Conservation (phyloP, 1,140 invertebrate genomes). For the Antheraea pernyi region DNA sequence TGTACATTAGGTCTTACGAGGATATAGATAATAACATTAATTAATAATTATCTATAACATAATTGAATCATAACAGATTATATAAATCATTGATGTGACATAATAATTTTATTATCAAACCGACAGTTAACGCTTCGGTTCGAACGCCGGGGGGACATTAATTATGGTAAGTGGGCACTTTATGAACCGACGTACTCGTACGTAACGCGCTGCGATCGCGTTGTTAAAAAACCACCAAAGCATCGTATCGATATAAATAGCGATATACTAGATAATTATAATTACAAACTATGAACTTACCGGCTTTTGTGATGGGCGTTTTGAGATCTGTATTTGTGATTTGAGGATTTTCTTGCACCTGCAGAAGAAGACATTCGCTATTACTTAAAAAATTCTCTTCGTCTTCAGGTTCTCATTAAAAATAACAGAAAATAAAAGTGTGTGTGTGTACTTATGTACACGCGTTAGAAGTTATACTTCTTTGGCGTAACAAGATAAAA, state of each 20-base stretch:
- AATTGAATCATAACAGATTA: background rate
- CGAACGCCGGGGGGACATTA: background rate
- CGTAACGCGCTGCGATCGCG: background rate
- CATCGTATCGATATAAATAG: too few species aligned
- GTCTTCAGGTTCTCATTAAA: too few species aligned
- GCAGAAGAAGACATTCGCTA: conserved; percentile 19
- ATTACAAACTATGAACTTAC: conserved; percentile 43
- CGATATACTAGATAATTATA: background rate
- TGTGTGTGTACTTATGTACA: too few species aligned
- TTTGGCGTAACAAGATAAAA: too few species aligned
- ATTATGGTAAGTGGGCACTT: background rate
- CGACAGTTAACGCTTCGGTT: background rate
- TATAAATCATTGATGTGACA: background rate
- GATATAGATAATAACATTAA: too few species aligned
- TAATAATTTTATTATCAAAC: background rate
- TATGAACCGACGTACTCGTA: background rate
- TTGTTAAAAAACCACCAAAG: background rate
- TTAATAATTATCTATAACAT: background rate
- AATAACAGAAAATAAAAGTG: too few species aligned
- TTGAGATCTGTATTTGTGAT: conserved; percentile 66
- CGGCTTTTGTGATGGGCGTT: conserved; percentile 62
- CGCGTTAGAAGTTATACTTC: too few species aligned
- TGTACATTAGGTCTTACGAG: too few species aligned
- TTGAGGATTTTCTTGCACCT: conserved; percentile 73
- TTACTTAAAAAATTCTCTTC: background rate